Percentiles rank a stretch among this genome's conserved stretches.
Conservation (phyloP, 1,140 invertebrate genomes). For the Chionoecetes opilio region DNA sequence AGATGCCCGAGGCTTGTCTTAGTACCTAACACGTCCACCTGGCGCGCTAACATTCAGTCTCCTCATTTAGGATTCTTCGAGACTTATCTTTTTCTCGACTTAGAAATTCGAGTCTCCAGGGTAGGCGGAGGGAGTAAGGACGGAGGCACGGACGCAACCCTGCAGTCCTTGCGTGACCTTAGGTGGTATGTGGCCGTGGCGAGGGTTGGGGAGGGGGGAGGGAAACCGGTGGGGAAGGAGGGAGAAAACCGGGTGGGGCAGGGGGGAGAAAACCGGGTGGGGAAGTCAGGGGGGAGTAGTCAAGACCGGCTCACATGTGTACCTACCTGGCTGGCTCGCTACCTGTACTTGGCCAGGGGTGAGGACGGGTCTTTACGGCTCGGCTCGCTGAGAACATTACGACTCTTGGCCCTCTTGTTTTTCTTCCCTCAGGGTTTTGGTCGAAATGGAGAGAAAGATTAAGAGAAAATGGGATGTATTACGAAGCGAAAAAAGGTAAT, state of each 20-base stretch:
- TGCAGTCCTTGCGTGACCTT: conserved; percentile 1
- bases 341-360: background rate
- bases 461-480: background rate
- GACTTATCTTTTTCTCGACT: background rate
- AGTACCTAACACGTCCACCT: background rate
- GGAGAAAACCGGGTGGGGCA: background rate
- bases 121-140: background rate
- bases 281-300: background rate
- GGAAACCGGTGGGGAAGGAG: no score
- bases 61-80: background rate
- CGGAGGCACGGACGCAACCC: background rate
- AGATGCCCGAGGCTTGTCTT: background rate
- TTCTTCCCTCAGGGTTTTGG: background rate
- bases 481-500: background rate
- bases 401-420: background rate
- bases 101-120: background rate
- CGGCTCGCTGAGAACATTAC: background rate
- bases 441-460: background rate
- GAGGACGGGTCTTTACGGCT: background rate
- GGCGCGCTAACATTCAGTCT: background rate
- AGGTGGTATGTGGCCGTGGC: background rate
- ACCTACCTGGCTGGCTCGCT: background rate
- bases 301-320: background rate
- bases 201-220: background rate
- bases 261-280: no score